Percentiles rank a stretch among this genome's conserved stretches.
Conservation (phyloP, 1,140 invertebrate species). For the Lethrus apterus region DNA sequence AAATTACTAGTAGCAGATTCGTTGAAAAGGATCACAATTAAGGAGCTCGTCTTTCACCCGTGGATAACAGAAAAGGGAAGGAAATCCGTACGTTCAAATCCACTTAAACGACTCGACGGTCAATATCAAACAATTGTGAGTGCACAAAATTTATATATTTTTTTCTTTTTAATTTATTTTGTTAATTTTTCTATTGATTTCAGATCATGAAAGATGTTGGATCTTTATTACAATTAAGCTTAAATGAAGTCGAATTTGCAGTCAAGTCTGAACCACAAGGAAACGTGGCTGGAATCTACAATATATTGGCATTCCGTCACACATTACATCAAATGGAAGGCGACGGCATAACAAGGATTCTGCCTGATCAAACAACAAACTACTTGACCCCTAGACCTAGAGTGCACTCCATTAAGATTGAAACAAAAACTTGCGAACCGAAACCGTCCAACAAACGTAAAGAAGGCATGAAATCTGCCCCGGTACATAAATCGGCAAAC, state of each 20-base stretch:
- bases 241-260: slow-evolving; percentile 14
- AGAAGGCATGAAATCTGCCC: slow-evolving; percentile 9
- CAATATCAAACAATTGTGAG: slow-evolving; percentile 18
- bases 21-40: slow-evolving; percentile 30
- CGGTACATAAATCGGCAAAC: slow-evolving; percentile 1
- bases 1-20: slow-evolving; percentile 31
- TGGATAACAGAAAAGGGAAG: slow-evolving; percentile 38
- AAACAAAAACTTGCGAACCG: slow-evolving; percentile 2
- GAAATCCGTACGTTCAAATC: slow-evolving; percentile 30
- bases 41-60: slow-evolving; percentile 32
- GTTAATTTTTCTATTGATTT: slow-evolving; percentile 16
- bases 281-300: slow-evolving; percentile 33
- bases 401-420: neutral
- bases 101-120: slow-evolving; percentile 27
- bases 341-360: slow-evolving; percentile 21
- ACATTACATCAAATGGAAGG: slow-evolving; percentile 20
- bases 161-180: too few species aligned
- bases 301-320: slow-evolving; percentile 28
- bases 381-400: slow-evolving; percentile 7
- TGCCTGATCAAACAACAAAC: slow-evolving; percentile 15
- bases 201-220: slow-evolving; percentile 22
- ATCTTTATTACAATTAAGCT: neutral
- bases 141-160: too few species aligned
- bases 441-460: slow-evolving; percentile 6
- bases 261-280: slow-evolving; percentile 26